Evolutionary conservation across 2,113 vertebrate genomes (phyloP).

Genomic region (Rostratula benghalensis): DNA sequence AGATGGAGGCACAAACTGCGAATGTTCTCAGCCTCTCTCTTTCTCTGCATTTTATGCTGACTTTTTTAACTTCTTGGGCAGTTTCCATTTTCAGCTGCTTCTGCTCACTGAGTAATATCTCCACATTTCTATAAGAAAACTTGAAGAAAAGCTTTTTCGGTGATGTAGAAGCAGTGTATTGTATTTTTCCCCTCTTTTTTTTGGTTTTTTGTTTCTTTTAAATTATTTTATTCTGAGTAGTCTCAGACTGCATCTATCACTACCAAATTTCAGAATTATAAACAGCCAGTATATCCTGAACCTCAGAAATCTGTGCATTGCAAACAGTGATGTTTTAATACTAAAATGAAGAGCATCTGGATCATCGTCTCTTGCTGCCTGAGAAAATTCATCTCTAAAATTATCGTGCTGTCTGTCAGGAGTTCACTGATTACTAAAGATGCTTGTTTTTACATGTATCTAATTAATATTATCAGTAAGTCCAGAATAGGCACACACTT

Average conservation of each 20-base stretch:
- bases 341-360: background rate
- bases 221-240: background rate
- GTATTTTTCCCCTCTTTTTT: background rate
- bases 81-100: background rate
- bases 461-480: slow-evolving; percentile 52
- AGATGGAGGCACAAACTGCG: background rate
- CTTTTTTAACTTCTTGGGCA: background rate
- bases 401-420: background rate
- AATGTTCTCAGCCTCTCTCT: background rate
- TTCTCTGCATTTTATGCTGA: background rate
- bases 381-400: background rate
- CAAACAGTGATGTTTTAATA: background rate
- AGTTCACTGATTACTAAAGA: slow-evolving; percentile 34
- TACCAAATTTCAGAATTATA: background rate
- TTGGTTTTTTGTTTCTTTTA: background rate
- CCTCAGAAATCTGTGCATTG: background rate
- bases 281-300: background rate
- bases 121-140: background rate
- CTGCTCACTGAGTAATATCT: background rate
- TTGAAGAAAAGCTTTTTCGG: background rate
- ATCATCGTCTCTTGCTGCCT: background rate
- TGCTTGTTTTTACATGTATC: slow-evolving; percentile 25
- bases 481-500: slow-evolving; percentile 19
- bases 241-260: background rate
- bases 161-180: background rate